Evolutionary conservation across 2,113 vertebrate species (phyloP), one percentile per base, ranked within the genome.

Genomic region (Polypterus senegalus): DNA sequence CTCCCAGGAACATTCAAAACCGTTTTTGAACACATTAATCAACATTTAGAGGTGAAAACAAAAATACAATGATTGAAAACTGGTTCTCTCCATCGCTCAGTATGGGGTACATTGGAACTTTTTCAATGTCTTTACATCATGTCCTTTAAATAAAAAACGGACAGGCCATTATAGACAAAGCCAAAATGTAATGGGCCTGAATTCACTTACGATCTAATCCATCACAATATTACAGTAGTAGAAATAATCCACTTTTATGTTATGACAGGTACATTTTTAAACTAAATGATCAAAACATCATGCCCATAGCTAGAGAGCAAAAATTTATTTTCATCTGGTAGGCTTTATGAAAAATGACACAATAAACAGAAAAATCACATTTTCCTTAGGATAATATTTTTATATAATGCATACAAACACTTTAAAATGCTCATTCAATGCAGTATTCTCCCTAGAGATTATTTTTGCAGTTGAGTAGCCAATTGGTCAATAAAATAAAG

Each of bases 101-200:
- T 48, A 61, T 9, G 7, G 51, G 45, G 51, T 47, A 9, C 45
- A 54, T 45, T 62, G 61, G 61, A 47, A 7, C 27, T 52, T 52
- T 62, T 53, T 61, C 48, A 45, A 47, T 47, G 61, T 54, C 43
- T 49, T 46, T 54, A 62, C 61, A 62, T 62, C 61, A 62, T 10
- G 43, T 62, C 49, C 51, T 54, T 44, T 62, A 44, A 9, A 62
- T 54, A 62, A 53, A 54, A 27, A 53, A n/a, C 43, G 7, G 61
- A 54, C 49, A 11, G 48, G 51, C 56, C 27, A 58, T 58, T 58
- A 2, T 45, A 27, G 56, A n/a, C 3, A n/a, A 54, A 9, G 11
- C 7, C 43, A 10, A 46, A 9, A 11, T 43, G 54, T 54, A 47
- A 43, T 45, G 56, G 5, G 56, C 27, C 46, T 43, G 56, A 58